A percentile compares a stretch with the other conserved stretches of the same genome.
These are phyloP conservation scores for Lacerta agilis DNA, from an alignment of 2,797 vertebrate genomes.

Conservation along the genomic window DNA sequence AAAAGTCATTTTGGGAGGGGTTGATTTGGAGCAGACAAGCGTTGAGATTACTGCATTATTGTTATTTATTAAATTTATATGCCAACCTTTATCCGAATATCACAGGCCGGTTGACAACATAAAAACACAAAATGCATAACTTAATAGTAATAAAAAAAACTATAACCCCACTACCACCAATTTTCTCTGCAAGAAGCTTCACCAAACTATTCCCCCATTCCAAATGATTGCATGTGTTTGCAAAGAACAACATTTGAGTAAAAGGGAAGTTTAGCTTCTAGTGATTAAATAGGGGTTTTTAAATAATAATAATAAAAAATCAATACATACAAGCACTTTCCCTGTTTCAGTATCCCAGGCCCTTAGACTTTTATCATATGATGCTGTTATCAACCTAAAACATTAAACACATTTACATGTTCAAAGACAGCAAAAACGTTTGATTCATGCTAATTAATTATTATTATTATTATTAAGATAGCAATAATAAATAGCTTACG, in stretches of 20 bases:
- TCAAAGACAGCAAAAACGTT: background rate
- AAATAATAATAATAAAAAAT: background rate
- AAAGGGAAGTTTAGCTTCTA: background rate
- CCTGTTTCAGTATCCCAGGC: conserved; percentile 83
- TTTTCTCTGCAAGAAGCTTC: no score
- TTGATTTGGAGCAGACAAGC: background rate
- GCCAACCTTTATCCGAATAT: no score
- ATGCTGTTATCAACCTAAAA: conserved; percentile 79
- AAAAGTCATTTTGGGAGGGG: background rate
- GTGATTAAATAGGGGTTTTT: background rate
- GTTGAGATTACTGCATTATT: background rate
- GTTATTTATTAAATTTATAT: no score
- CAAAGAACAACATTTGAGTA: background rate
- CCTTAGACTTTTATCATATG: conserved; percentile 81
- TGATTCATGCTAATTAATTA: no score
- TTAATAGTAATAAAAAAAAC: no score
- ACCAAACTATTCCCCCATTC: background rate
- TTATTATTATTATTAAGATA: no score
- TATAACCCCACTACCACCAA: no score
- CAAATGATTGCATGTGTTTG: background rate
- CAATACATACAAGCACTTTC: conserved; percentile 76
- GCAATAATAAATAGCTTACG: background rate
- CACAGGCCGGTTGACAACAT: no score
- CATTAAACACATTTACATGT: conserved; percentile 25
- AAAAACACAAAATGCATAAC: no score